Evolutionary conservation across 2,797 vertebrate genomes (phyloP).

Genomic region (Psittacula derbiana): DNA sequence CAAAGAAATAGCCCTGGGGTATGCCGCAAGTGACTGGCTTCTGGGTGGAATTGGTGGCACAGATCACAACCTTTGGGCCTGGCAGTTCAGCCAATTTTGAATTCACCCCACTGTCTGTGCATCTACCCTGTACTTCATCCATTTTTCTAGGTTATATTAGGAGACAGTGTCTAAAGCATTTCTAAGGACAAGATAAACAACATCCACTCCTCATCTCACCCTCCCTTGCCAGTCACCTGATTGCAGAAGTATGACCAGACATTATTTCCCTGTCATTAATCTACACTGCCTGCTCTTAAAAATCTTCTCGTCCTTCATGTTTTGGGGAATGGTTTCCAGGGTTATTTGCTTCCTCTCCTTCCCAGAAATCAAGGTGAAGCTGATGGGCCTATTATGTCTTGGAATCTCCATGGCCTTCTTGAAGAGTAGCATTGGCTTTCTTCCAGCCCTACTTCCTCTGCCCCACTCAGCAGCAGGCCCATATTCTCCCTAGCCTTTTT

Average conservation of each 20-base stretch:
- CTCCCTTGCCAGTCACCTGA: neutral
- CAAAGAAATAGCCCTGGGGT: neutral
- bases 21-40: fast-evolving
- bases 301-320: neutral
- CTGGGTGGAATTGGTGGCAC: neutral
- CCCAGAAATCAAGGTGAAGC: neutral
- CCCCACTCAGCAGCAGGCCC: neutral
- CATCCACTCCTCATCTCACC: neutral
- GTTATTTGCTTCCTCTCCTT: neutral
- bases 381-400: neutral
- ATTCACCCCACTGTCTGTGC: neutral
- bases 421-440: fast-evolving
- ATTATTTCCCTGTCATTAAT: neutral
- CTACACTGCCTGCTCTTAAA: neutral
- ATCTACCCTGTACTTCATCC: neutral
- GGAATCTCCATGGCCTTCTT: neutral
- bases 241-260: neutral
- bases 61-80: neutral
- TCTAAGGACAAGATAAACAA: neutral
- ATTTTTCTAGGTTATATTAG: neutral
- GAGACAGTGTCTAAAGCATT: neutral
- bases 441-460: neutral
- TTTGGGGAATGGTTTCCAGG: neutral
- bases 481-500: neutral
- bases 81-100: neutral